These are phyloP conservation scores for Rhynchomys soricoides DNA, from an alignment of 2,113 vertebrate species.

Conservation along the genomic window DNA sequence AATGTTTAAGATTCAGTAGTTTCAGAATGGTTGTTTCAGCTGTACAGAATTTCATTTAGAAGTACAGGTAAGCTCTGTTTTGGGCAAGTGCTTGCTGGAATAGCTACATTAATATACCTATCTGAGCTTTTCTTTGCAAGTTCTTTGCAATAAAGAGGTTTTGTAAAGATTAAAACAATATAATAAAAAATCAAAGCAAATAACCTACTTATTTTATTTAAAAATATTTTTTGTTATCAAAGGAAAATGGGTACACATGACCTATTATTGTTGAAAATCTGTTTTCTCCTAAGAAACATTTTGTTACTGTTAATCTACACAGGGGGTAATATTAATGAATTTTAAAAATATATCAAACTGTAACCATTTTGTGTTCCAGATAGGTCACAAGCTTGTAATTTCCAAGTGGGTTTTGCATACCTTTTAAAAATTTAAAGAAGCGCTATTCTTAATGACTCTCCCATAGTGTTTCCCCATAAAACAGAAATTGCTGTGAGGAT, in stretches of 20 bases:
- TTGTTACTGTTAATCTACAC: neutral
- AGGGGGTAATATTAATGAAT: neutral
- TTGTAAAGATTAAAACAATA: neutral
- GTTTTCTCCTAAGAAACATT: neutral
- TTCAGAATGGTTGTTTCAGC: neutral
- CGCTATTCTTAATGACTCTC: conserved; percentile 14
- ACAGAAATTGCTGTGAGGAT: conserved; percentile 59
- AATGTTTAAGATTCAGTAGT: neutral
- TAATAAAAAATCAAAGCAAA: neutral
- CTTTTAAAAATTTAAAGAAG: conserved; percentile 53
- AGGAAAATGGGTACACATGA: neutral
- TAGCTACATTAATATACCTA: neutral
- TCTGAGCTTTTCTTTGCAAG: neutral
- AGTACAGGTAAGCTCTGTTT: neutral
- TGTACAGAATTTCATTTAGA: neutral
- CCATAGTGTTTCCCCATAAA: conserved; percentile 49
- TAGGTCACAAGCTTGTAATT: conserved; percentile 37
- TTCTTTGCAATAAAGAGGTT: neutral
- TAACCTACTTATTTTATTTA: neutral
- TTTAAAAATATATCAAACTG: neutral
- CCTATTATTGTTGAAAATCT: neutral
- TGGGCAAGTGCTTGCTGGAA: neutral
- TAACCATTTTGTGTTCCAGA: neutral
- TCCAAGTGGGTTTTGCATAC: neutral
- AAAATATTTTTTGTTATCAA: neutral